Conservation (phyloP, 2,888 invertebrate genomes). For the Polydesmus complanatus region DNA sequence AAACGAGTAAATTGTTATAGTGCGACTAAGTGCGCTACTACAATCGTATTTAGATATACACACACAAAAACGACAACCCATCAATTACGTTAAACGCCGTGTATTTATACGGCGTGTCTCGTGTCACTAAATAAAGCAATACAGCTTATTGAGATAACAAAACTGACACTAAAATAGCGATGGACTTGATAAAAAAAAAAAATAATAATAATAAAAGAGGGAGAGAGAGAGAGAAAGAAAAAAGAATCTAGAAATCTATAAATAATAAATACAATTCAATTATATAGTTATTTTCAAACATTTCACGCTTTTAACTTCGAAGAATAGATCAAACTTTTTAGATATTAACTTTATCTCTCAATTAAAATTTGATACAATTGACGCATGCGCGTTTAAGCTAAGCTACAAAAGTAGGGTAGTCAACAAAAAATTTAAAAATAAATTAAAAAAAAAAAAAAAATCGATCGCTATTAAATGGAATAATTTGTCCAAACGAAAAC, state of each 20-base stretch:
- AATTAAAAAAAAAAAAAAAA: too few species aligned
- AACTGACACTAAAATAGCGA: neutral
- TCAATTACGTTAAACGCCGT: neutral
- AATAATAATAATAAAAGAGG: too few species aligned
- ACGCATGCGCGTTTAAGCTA: neutral
- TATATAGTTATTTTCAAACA: neutral
- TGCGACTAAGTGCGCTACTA: neutral
- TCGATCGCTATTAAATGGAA: too few species aligned
- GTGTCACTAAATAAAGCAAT: too few species aligned
- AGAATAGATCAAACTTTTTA: too few species aligned
- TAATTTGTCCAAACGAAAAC: neutral
- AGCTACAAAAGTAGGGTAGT: too few species aligned
- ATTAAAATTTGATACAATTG: neutral
- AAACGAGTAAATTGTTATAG: neutral
- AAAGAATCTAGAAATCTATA: neutral
- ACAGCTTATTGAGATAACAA: neutral
- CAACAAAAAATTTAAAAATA: too few species aligned
- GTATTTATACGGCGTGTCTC: neutral
- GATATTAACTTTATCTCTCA: neutral
- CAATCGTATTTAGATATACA: neutral
- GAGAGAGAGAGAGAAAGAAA: neutral
- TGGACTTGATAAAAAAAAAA: neutral
- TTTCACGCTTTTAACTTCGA: neutral
- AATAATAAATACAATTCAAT: neutral
- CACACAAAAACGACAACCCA: neutral